Base-by-base conservation (phyloP, 2,113 vertebrate genomes). In the Ctenomys sociabilis region DNA sequence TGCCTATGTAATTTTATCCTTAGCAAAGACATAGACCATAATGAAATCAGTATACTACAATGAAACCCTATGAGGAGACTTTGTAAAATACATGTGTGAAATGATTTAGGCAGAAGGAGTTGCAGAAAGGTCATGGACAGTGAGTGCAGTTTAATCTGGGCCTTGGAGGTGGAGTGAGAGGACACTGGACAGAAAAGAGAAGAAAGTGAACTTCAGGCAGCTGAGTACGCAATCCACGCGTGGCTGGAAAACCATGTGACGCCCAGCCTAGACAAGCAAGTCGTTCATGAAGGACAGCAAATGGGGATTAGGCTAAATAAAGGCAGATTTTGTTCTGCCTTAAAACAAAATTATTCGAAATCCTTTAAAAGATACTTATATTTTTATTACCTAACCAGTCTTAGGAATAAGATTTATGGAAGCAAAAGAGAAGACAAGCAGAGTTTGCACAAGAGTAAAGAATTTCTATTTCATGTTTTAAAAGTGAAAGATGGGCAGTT, bases 261-360 rank as follows among this genome's bases (percentile, higher is more conserved):
- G 72, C 26, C 57, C 37, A 49, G 52, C 63, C 16, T 59, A 66
- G 26, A 24, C 24, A 54, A 37, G 28, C 40, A 75, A n/a, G 45
- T 35, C 1, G 54, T 85, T 85, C 75, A 83, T 26, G 19, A 88
- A 82, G 70, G 70, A 24, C 45, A 8, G 5, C 80, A 54, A n/a
- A 63, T 81, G 14, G 81, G 90, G 85, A 84, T 72, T 30, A 57
- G 16, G 2, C 30, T 85, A 85, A 85, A 49, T 72, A 32, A 70
- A 83, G 24, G 86, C 91, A 77, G 75, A 5, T 21, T 87, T 78
- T 59, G 66, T 35, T 24, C 64, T 75, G 66, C 80, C 30, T 64
- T 32, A 54, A 88, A 54, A 43, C 52, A 70, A 78, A 93, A 88
- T 84, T 91, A 21, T 93, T 87, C 68, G 37, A 87, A 82, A 87